Conservation (phyloP, 1,140 invertebrate genomes). For the Cepaea nemoralis region DNA sequence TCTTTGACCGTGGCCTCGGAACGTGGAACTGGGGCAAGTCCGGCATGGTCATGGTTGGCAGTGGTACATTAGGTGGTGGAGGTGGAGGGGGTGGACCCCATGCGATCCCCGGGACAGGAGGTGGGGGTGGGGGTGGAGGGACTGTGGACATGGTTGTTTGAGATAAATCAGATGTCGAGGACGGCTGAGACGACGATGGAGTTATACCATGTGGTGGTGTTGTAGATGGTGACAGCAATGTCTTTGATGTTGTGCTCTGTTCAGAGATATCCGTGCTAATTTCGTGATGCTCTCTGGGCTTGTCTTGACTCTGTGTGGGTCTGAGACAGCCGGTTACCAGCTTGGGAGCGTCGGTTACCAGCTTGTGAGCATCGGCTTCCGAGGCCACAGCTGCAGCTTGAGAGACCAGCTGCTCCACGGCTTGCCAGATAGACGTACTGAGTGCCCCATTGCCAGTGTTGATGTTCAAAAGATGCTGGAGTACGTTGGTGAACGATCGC, state of each 20-base stretch:
- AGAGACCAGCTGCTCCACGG: slow-evolving; percentile 92
- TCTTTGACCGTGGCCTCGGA: slow-evolving; percentile 65
- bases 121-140: slow-evolving; percentile 58
- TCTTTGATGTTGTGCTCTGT: not conserved
- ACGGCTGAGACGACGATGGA: slow-evolving; percentile 34
- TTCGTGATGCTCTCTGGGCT: no score
- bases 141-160: slow-evolving; percentile 67
- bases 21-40: slow-evolving; percentile 62
- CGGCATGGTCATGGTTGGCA: not conserved
- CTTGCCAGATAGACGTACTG: slow-evolving; percentile 63
- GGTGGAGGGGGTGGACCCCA: slow-evolving; percentile 44
- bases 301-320: no score
- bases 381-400: slow-evolving; percentile 89
- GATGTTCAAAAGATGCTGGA: slow-evolving; percentile 91
- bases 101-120: slow-evolving; percentile 36
- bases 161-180: slow-evolving; percentile 53
- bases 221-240: not conserved
- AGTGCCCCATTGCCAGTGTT: slow-evolving; percentile 84
- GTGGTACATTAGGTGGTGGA: not conserved
- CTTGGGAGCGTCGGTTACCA: slow-evolving; percentile 45
- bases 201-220: slow-evolving; percentile 69
- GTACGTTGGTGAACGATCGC: slow-evolving; percentile 88
- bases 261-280: not conserved
- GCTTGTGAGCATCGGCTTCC: slow-evolving; percentile 76
- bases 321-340: no score